Percentiles rank a stretch among this genome's conserved stretches.
Evolutionary conservation across 1,140 invertebrate genomes (phyloP).

Genomic region (Brachionus asplanchnoidis): DNA sequence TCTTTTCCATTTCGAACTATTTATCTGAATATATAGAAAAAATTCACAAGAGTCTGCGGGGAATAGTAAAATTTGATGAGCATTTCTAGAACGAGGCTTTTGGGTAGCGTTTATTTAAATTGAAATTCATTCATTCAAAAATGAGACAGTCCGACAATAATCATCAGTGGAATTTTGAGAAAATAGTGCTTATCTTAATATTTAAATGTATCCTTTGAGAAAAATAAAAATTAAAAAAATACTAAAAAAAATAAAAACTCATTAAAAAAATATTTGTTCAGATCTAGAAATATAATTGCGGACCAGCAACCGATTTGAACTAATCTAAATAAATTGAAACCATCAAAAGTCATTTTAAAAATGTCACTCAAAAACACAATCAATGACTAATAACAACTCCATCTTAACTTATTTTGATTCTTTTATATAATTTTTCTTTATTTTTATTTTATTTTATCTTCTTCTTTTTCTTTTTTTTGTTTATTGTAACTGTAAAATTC

Average conservation of each 20-base stretch:
- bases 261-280: neutral
- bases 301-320: too few species aligned
- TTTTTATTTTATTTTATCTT: too few species aligned
- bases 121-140: neutral
- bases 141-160: neutral
- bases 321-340: too few species aligned
- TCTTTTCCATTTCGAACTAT: neutral
- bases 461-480: too few species aligned
- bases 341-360: neutral
- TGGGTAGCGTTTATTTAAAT: neutral
- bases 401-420: too few species aligned
- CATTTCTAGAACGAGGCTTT: constrained; percentile 4
- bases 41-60: neutral
- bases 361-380: too few species aligned
- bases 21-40: neutral
- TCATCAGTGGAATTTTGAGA: constrained; percentile 19
- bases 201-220: constrained; percentile 19
- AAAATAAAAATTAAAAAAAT: too few species aligned
- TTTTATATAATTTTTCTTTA: too few species aligned
- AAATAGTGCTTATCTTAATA: constrained; percentile 2
- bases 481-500: too few species aligned
- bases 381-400: too few species aligned
- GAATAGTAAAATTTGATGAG: neutral
- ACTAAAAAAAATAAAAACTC: neutral
- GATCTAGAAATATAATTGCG: too few species aligned